Percentiles rank a stretch among this genome's conserved stretches.
Evolutionary conservation across 2,113 vertebrate genomes (phyloP).

Genomic region (Hypanus sabinus): DNA sequence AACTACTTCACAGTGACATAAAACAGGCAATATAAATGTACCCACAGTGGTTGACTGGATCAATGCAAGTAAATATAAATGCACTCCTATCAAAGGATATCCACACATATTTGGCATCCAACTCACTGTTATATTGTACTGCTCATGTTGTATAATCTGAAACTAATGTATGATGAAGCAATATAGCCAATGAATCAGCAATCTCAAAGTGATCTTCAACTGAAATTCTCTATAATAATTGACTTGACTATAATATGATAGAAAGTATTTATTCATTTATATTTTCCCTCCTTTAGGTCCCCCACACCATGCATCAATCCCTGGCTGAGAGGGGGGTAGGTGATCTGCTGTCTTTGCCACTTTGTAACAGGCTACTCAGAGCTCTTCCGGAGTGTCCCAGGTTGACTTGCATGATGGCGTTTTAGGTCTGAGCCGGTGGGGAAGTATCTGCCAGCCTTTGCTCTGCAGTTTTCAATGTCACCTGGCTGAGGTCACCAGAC

Average conservation of each 20-base stretch:
- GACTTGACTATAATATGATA: conserved; percentile 19
- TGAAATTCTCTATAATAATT: conserved; percentile 34
- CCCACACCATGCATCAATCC: conserved; percentile 37
- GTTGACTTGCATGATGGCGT: conserved; percentile 35
- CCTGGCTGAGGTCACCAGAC: conserved; percentile 23
- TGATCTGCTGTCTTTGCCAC: conserved; percentile 38
- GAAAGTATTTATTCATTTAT: conserved; percentile 36
- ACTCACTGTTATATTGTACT: conserved; percentile 6
- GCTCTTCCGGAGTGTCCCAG: conserved; percentile 36
- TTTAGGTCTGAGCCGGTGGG: conserved; percentile 27
- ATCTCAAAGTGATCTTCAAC: conserved; percentile 23
- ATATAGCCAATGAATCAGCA: not conserved
- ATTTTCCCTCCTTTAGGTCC: conserved; percentile 37
- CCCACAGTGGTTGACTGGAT: not conserved
- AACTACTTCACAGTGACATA: conserved; percentile 27
- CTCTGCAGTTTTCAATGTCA: conserved; percentile 23
- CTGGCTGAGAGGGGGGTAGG: conserved; percentile 37
- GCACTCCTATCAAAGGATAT: not conserved
- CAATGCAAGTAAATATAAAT: not conserved
- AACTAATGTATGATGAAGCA: not conserved
- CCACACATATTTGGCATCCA: not conserved
- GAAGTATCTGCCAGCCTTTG: conserved; percentile 30
- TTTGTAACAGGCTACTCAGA: conserved; percentile 35
- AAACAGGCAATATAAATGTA: not conserved
- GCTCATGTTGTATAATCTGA: not conserved